Evolutionary conservation across 1,140 invertebrate species (phyloP), one percentile per base, ranked within the genome.

Genomic region (Galleria mellonella): DNA sequence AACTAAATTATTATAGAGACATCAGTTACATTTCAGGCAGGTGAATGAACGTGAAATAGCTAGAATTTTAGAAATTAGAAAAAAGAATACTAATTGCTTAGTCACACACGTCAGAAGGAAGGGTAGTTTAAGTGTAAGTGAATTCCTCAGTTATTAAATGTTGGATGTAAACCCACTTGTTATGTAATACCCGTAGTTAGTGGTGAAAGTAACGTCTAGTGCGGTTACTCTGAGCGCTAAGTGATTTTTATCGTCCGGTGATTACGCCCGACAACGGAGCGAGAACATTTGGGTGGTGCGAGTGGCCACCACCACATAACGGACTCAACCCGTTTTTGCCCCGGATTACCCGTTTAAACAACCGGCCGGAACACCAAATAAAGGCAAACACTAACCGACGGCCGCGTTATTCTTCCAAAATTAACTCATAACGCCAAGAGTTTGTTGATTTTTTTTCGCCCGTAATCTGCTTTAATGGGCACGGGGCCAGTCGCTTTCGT

Each of bases 381-480:
- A 83, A 81, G 69, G 71, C 64, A 74, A 77, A 72, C 66, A 79
- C 77, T 81, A 83, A 78, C 77, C 66, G 59, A 67, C 65, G 63
- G 60, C 51, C 64, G 65, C 72, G 74, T 84, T 81, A 82, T 74
- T 82, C 73, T 83, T 83, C 78, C 76, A 73, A 83, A 82, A 84
- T 84, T 84, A 84, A 84, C 78, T 83, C 77, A 79, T 81, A 84
- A 82, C 73, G 69, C 70, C 70, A 76, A 79, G 71, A 75, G 75
- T 60, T 73, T 41, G 70, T 75, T 78, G 67, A 70, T 76, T 78
- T 78, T 82, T 83, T 83, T 81, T 67, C 57, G 46, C 60, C 62
- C 67, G 69, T 81, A 84, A 84, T 84, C 78, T 79, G 71, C 64
- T 77, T 72, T 81, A 79, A 79, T 75, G 81, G 81, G 78, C 81